A percentile compares a stretch with the other conserved stretches of the same genome.
Evolutionary conservation across 92 coral and sea anemone genomes (phyloP).

Genomic region (Palythoa heliodiscus): DNA sequence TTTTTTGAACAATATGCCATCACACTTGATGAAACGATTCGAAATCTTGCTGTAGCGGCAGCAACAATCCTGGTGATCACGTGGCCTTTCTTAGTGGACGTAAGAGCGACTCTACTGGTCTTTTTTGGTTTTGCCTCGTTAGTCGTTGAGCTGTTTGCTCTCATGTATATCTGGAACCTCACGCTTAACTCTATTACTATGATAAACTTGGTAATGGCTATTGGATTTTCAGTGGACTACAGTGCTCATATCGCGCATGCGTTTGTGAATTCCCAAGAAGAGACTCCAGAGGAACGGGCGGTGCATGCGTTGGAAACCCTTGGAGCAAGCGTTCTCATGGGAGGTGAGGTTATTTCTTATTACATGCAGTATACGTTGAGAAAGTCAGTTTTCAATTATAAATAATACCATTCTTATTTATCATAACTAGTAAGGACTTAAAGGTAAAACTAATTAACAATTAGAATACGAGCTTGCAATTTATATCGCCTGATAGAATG

Average conservation of each 20-base stretch:
- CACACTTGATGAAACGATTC: slow-evolving; percentile 55
- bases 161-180: slow-evolving; percentile 71
- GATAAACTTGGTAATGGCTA: slow-evolving; percentile 71
- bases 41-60: slow-evolving; percentile 66
- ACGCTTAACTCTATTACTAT: slow-evolving; percentile 67
- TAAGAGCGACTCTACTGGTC: slow-evolving; percentile 52
- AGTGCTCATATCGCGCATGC: slow-evolving; percentile 85
- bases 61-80: slow-evolving; percentile 61
- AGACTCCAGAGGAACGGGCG: slow-evolving; percentile 62
- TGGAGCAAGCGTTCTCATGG: slow-evolving; percentile 80
- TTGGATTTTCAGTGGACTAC: slow-evolving; percentile 74
- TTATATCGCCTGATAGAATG: no score
- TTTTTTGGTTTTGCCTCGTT: slow-evolving; percentile 60
- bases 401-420: no score
- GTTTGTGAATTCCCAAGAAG: slow-evolving; percentile 58
- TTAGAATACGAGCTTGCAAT: no score
- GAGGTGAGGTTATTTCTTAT: slow-evolving; percentile 51
- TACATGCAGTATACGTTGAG: no score
- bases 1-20: slow-evolving; percentile 74
- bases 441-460: no score
- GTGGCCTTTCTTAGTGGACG: slow-evolving; percentile 58
- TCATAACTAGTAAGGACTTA: no score
- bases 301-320: slow-evolving; percentile 61
- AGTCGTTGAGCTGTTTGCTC: slow-evolving; percentile 68
- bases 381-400: no score